Evolutionary conservation across 2,888 invertebrate genomes (phyloP).

Genomic region (Ornithoptera priamus): DNA sequence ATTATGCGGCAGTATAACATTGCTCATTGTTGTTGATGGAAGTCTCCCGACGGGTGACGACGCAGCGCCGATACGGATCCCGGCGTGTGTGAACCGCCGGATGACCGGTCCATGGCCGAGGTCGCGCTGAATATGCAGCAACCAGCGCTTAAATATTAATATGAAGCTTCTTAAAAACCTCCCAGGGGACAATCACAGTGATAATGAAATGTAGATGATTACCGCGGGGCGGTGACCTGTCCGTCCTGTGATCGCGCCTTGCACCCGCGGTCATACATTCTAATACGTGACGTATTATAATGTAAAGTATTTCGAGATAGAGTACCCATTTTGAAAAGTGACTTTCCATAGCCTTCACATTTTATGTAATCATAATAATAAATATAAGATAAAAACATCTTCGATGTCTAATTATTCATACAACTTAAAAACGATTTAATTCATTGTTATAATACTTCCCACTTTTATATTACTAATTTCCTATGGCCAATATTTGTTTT

Average conservation of each 20-base stretch:
- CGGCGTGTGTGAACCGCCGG: conserved; percentile 40
- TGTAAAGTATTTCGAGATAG: conserved; percentile 15
- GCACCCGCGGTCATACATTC: conserved; percentile 28
- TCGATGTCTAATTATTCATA: background rate
- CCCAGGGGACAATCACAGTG: conserved; percentile 56
- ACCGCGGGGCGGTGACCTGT: conserved; percentile 58
- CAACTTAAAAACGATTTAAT: background rate
- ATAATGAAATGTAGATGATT: conserved; percentile 60
- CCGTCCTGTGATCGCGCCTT: conserved; percentile 35
- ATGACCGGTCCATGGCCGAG: conserved; percentile 71
- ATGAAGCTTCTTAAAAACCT: conserved; percentile 61
- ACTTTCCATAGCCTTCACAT: conserved; percentile 1
- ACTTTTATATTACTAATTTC: background rate
- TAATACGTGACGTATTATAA: conserved; percentile 12
- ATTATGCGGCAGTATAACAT: too few species aligned
- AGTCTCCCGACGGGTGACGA: conserved; percentile 5
- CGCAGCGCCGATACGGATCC: conserved; percentile 23
- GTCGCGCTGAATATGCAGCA: conserved; percentile 69
- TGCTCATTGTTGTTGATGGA: background rate
- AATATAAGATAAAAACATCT: background rate
- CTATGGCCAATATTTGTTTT: background rate
- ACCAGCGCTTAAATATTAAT: conserved; percentile 63
- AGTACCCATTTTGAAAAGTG: conserved; percentile 18
- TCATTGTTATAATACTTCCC: background rate
- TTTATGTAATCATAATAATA: background rate